These are phyloP conservation scores for Masnerella sp. DNA, from an alignment of 2,888 invertebrate species.

Conservation along the genomic window DNA sequence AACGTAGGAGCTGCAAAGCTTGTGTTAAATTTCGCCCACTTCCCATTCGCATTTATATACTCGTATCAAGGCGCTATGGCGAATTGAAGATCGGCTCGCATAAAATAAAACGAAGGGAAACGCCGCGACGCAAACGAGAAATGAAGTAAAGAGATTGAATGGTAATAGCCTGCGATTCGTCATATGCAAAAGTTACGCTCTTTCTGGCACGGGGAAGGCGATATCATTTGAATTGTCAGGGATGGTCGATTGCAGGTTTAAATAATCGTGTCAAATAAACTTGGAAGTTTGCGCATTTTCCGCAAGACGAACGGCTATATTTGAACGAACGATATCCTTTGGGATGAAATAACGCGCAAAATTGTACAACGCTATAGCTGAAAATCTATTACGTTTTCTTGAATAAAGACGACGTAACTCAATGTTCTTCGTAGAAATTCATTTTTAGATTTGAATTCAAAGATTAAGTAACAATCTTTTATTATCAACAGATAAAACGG, in stretches of 20 bases:
- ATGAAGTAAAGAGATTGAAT: constrained; percentile 73
- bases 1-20: constrained; percentile 31
- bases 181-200: constrained; percentile 74
- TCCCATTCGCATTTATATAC: constrained; percentile 46
- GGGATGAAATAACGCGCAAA: constrained; percentile 21
- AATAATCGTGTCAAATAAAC: constrained; percentile 72
- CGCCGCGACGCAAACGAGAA: constrained; percentile 71
- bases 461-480: no score
- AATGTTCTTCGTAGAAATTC: constrained; percentile 11
- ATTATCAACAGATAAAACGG: no score
- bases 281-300: constrained; percentile 61
- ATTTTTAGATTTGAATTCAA: constrained; percentile 1
- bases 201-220: constrained; percentile 66
- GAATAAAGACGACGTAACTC: constrained; percentile 15
- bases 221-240: constrained; percentile 73
- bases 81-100: constrained; percentile 61
- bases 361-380: constrained; percentile 40
- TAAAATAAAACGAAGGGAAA: constrained; percentile 69
- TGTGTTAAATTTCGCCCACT: constrained; percentile 49
- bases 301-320: constrained; percentile 62
- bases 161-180: constrained; percentile 76
- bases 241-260: constrained; percentile 63
- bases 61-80: constrained; percentile 41
- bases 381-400: constrained; percentile 29
- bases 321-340: constrained; percentile 64